Evolutionary conservation across 1,140 invertebrate genomes (phyloP).

Genomic region (Neotoxoptera formosana): DNA sequence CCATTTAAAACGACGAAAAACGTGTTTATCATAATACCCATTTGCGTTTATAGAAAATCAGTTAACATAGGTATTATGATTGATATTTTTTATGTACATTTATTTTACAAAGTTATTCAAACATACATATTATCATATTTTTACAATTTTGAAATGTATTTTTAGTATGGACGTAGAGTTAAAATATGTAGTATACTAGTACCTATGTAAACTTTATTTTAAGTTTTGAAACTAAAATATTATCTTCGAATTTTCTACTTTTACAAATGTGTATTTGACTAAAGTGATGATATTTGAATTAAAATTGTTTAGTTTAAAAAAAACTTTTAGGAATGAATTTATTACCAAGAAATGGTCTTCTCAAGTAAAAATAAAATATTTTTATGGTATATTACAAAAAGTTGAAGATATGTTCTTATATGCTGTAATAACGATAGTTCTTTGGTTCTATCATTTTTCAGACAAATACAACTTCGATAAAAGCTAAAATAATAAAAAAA

Average conservation of each 20-base stretch:
- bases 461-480: background rate
- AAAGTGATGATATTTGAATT: background rate
- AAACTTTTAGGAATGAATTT: slow-evolving; percentile 1
- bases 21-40: background rate
- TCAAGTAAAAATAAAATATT: slow-evolving; percentile 11
- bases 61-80: background rate
- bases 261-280: background rate
- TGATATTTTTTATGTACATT: background rate
- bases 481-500: slow-evolving; percentile 38
- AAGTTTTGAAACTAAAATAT: background rate
- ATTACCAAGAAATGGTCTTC: background rate
- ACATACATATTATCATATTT: background rate
- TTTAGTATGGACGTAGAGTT: background rate
- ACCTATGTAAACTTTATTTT: no score
- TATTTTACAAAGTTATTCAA: background rate
- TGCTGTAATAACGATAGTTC: slow-evolving; percentile 5
- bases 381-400: slow-evolving; percentile 28
- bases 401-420: slow-evolving; percentile 31
- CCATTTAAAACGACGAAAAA: background rate
- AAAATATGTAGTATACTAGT: background rate
- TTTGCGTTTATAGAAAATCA: background rate
- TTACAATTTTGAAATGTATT: background rate
- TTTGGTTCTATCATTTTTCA: slow-evolving; percentile 25
- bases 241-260: background rate
- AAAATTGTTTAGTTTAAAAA: background rate